Conservation (phyloP, 2,113 vertebrate genomes). For the Cyanoderma ruficeps region DNA sequence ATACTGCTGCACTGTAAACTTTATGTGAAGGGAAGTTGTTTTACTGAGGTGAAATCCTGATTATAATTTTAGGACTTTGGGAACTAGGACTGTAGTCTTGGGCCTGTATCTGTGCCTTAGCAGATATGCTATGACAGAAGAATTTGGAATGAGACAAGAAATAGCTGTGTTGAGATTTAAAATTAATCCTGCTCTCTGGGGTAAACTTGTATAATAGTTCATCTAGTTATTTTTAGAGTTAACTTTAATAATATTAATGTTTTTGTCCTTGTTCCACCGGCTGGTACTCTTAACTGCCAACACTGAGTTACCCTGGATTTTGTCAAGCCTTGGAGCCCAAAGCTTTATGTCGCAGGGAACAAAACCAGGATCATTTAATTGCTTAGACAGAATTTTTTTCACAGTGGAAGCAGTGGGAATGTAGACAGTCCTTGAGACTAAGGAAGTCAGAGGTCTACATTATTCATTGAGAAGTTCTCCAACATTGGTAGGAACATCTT, state of each 20-base stretch:
- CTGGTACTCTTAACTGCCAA: neutral
- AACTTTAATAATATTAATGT: neutral
- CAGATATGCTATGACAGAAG: neutral
- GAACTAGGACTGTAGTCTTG: neutral
- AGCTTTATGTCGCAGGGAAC: neutral
- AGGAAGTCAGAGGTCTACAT: neutral
- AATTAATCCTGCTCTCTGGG: constrained; percentile 22
- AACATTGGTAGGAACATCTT: neutral
- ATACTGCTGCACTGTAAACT: neutral
- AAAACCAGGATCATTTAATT: neutral
- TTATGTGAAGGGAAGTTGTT: neutral
- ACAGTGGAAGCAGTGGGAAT: neutral
- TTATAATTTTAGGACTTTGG: neutral
- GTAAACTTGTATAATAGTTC: neutral
- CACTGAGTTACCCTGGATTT: neutral
- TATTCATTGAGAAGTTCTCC: neutral
- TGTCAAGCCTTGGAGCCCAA: neutral
- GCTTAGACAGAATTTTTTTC: neutral
- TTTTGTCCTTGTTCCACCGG: neutral
- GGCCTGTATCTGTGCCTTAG: neutral
- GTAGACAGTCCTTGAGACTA: neutral
- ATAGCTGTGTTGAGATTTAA: neutral
- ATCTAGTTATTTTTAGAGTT: constrained; percentile 32
- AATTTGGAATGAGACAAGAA: neutral
- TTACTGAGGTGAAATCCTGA: neutral